Conservation (phyloP, 2,888 invertebrate genomes). For the Adelphocoris suturalis region DNA sequence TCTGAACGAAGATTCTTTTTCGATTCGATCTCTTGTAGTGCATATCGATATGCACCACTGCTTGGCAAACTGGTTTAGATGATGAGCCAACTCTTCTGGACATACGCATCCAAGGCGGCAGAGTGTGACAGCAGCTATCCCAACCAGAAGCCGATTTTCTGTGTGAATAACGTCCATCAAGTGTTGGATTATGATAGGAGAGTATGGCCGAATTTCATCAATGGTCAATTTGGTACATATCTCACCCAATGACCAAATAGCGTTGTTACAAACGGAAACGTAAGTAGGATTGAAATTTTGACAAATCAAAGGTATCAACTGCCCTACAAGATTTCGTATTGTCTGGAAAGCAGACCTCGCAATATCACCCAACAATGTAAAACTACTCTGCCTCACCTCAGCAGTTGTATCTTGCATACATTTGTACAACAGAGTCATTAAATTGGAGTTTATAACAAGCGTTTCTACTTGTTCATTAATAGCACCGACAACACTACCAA, state of each 20-base stretch:
- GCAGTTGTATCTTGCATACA: constrained; percentile 99
- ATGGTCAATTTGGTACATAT: constrained; percentile 96
- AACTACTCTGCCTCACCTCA: constrained; percentile 98
- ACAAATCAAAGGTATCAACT: constrained; percentile 96
- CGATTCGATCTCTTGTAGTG: constrained; percentile 99
- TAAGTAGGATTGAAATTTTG: constrained; percentile 97
- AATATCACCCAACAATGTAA: constrained; percentile 97
- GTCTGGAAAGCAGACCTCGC: constrained; percentile 99
- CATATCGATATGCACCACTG: constrained; percentile 99
- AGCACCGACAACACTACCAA: constrained; percentile 98
- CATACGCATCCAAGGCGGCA: constrained; percentile 99
- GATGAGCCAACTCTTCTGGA: constrained; percentile 99
- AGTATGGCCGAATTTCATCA: constrained; percentile 93
- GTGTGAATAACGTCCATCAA: constrained; percentile 97
- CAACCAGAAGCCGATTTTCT: constrained; percentile 96
- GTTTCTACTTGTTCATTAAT: constrained; percentile 96
- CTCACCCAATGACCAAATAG: constrained; percentile 99
- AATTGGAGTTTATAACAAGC: constrained; percentile 94
- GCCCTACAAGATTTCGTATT: constrained; percentile 94
- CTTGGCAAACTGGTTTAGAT: constrained; percentile 99
- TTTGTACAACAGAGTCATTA: constrained; percentile 96
- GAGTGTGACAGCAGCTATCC: constrained; percentile 99
- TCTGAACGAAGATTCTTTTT: constrained; percentile 99
- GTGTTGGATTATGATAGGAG: constrained; percentile 92
- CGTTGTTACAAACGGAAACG: constrained; percentile 99